A percentile compares a stretch with the other conserved stretches of the same genome.
phyloP scores from a whole-genome alignment of 2,113 vertebrate species.

The Pygoscelis antarcticus region DNA sequence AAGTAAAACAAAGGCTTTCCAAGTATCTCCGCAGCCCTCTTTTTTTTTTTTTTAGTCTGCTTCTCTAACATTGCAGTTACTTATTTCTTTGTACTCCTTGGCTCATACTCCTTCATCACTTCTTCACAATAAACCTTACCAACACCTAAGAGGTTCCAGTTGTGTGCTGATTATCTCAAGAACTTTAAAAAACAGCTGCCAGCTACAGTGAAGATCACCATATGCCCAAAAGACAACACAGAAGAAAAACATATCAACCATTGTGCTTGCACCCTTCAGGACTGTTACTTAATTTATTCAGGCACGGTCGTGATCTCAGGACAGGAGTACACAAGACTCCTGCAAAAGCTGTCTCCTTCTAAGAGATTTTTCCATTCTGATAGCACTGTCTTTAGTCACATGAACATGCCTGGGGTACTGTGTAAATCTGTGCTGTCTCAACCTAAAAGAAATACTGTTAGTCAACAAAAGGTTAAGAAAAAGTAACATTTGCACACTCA shows the following conservation, averaged over 20 bases:
- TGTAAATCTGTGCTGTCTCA: neutral
- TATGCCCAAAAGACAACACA: neutral
- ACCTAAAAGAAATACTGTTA: neutral
- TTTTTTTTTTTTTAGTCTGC: neutral
- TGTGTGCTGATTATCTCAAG: neutral
- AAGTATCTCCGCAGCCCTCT: neutral
- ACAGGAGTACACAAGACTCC: neutral
- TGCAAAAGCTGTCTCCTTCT: neutral
- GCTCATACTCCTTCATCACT: neutral
- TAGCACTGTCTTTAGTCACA: neutral
- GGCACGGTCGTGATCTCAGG: neutral
- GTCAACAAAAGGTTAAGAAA: neutral
- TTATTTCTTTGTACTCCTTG: neutral
- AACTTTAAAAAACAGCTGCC: neutral
- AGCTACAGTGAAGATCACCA: neutral
- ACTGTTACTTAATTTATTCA: neutral
- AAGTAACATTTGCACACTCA: neutral
- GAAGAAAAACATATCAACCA: neutral
- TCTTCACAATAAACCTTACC: neutral
- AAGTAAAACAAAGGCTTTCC: neutral
- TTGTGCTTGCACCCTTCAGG: neutral
- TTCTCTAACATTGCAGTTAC: neutral
- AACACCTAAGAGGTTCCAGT: neutral
- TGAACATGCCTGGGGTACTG: neutral
- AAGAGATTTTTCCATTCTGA: neutral